Evolutionary conservation across 2,888 invertebrate species (phyloP).

Genomic region (Nephrotoma appendiculata): DNA sequence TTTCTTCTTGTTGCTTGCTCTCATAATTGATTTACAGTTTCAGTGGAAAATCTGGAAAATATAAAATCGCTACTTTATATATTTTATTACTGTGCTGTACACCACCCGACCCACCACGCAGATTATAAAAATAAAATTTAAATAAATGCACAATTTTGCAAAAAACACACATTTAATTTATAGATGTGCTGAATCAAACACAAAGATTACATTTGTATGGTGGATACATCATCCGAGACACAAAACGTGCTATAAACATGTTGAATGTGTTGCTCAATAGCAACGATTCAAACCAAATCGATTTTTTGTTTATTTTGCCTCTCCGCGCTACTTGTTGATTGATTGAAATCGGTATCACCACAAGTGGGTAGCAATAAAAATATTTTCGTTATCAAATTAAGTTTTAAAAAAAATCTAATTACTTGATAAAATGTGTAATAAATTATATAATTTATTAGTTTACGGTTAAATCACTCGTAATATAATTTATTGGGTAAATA

Average conservation of each 20-base stretch:
- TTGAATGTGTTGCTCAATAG: neutral
- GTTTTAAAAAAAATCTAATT: neutral
- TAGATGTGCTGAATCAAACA: neutral
- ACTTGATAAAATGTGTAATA: neutral
- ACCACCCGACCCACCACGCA: neutral
- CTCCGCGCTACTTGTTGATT: neutral
- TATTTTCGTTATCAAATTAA: neutral
- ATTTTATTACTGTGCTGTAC: neutral
- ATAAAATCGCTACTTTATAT: neutral
- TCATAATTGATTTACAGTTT: neutral
- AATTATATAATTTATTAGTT: neutral
- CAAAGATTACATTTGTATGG: neutral
- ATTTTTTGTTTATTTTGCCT: neutral
- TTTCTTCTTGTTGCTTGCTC: neutral
- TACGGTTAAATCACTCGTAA: neutral
- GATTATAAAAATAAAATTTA: neutral
- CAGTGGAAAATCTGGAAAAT: neutral
- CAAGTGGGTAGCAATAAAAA: neutral
- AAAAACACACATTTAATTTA: neutral
- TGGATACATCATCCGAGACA: neutral
- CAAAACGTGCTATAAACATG: neutral
- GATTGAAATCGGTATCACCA: neutral
- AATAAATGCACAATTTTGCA: neutral
- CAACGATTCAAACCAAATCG: neutral
- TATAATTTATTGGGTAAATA: neutral